phyloP scores from a whole-genome alignment of 1,140 invertebrate genomes.

The Rhyacophila brunnea region DNA sequence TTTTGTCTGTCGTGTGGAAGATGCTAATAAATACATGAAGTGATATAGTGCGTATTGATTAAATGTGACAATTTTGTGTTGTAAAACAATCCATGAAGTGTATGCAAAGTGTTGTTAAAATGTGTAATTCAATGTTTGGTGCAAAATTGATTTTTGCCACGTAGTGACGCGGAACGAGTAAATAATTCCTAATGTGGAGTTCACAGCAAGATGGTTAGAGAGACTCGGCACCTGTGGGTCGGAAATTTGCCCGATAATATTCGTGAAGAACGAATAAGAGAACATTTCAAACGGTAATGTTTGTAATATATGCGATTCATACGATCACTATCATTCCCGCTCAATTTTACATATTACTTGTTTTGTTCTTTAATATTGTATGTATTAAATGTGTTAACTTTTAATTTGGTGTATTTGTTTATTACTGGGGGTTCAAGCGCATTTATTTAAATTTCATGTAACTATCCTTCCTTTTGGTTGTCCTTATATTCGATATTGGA shows the following conservation, averaged over 20 bases:
- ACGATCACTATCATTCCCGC: constrained; percentile 1
- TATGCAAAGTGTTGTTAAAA: constrained; percentile 50
- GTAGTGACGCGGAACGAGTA: constrained; percentile 37
- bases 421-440: too few relatives aligned
- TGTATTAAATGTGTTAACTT: too few relatives aligned
- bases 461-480: too few relatives aligned
- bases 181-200: constrained; percentile 58
- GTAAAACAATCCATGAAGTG: constrained; percentile 46
- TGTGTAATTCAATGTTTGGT: constrained; percentile 51
- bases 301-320: not conserved
- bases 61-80: constrained; percentile 45
- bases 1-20: constrained; percentile 46
- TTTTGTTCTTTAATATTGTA: too few relatives aligned
- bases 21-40: constrained; percentile 52
- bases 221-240: constrained; percentile 99
- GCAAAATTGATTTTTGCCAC: constrained; percentile 58
- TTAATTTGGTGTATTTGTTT: too few relatives aligned
- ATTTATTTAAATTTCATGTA: too few relatives aligned
- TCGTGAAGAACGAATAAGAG: constrained; percentile 90
- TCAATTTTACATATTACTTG: constrained; percentile 2
- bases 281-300: constrained; percentile 94
- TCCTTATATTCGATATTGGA: too few relatives aligned
- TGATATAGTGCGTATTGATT: constrained; percentile 51
- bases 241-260: constrained; percentile 99
- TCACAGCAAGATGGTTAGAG: constrained; percentile 94